Evolutionary conservation across 2,113 vertebrate genomes (phyloP).

Genomic region (Corapipo altera): DNA sequence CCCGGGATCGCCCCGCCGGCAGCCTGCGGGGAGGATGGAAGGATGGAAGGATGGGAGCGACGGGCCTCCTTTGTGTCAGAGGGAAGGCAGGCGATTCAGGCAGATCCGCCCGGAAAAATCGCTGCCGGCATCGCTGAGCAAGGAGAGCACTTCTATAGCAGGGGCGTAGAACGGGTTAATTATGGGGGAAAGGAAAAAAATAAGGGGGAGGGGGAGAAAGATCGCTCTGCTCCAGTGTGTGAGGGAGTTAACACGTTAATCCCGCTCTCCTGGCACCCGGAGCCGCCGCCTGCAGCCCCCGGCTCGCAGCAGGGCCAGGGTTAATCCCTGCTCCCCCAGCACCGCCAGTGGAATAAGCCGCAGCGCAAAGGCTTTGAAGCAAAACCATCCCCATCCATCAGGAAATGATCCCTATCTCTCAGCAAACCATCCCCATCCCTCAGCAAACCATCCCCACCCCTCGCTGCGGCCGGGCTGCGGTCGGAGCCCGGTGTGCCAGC

Average conservation of each 20-base stretch:
- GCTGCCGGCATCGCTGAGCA: not conserved
- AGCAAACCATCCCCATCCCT: not conserved
- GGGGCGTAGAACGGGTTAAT: conserved; percentile 14
- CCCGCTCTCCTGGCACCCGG: not conserved
- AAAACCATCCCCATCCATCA: not conserved
- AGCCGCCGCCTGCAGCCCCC: not conserved
- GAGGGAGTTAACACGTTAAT: conserved; percentile 27
- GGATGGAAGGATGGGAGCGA: not conserved
- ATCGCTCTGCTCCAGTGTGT: not conserved
- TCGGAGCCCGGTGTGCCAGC: not conserved
- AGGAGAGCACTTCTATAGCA: not conserved
- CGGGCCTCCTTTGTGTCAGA: not conserved
- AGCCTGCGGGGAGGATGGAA: not conserved
- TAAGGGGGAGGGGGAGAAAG: not conserved
- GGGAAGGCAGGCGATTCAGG: not conserved
- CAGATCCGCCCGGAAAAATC: not conserved
- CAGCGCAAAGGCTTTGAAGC: not conserved
- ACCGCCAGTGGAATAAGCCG: not conserved
- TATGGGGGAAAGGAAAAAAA: not conserved
- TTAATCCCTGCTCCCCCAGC: not conserved
- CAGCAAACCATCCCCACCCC: not conserved
- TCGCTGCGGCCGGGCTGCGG: not conserved
- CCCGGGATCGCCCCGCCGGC: conserved; percentile 23
- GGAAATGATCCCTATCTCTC: not conserved
- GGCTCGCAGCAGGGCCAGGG: not conserved